phyloP scores from a whole-genome alignment of 2,797 vertebrate genomes.

The Pristis pectinata region DNA sequence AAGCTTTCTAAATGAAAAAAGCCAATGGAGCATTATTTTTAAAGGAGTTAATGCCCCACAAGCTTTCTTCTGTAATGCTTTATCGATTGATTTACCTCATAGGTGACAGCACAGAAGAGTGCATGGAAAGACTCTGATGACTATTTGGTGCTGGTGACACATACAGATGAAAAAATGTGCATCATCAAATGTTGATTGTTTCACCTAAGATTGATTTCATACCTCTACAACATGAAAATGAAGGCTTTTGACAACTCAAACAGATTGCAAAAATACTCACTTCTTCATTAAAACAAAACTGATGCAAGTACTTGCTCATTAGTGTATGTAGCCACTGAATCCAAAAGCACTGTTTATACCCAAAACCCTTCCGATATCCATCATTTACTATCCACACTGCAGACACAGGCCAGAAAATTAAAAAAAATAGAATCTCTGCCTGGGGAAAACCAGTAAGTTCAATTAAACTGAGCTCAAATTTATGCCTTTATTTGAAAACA shows the following conservation, averaged over 20 bases:
- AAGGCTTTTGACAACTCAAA: neutral
- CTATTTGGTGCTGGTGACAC: neutral
- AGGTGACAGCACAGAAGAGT: neutral
- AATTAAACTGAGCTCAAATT: neutral
- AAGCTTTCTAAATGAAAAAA: neutral
- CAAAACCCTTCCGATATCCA: neutral
- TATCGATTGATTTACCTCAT: neutral
- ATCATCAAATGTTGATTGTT: neutral
- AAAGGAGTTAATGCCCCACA: neutral
- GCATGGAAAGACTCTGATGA: conserved; percentile 12
- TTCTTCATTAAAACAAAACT: neutral
- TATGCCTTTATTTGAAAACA: neutral
- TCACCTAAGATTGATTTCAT: neutral
- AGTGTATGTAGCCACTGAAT: neutral
- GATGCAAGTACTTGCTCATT: neutral
- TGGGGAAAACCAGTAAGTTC: too few relatives aligned
- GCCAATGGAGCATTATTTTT: neutral
- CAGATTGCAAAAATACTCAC: too few relatives aligned
- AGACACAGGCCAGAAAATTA: neutral
- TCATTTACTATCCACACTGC: neutral
- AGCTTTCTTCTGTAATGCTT: neutral
- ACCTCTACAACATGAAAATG: neutral
- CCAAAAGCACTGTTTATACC: neutral
- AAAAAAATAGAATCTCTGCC: too few relatives aligned
- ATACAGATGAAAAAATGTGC: neutral